Evolutionary conservation across 2,888 invertebrate species (phyloP).

Genomic region (Agrenia bidenticulata): DNA sequence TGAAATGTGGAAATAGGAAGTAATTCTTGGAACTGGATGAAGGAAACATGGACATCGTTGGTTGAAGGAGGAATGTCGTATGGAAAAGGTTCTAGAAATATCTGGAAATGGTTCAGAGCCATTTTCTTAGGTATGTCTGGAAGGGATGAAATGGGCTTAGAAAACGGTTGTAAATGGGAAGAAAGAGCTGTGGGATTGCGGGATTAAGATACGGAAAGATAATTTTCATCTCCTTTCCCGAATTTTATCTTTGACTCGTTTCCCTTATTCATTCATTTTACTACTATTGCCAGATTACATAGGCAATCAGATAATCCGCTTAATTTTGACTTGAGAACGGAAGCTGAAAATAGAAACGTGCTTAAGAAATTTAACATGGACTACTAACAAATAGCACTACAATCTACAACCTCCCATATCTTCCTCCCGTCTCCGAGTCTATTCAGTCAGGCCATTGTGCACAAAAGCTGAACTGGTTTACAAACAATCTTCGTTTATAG

Average conservation of each 20-base stretch:
- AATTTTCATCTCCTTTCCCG: slow-evolving; percentile 9
- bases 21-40: no score
- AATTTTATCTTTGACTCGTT: not conserved
- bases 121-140: no score
- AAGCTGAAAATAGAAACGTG: not conserved
- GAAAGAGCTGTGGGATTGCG: not conserved
- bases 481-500: no score
- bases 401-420: not conserved
- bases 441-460: no score
- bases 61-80: no score
- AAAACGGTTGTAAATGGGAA: slow-evolving; percentile 1
- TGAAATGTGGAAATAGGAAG: no score
- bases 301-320: slow-evolving; percentile 19
- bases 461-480: no score
- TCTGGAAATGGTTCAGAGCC: no score
- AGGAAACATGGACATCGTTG: no score
- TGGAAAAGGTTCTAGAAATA: no score
- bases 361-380: not conserved
- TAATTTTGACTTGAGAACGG: slow-evolving; percentile 13
- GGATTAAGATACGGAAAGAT: slow-evolving; percentile 20
- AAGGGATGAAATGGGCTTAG: not conserved
- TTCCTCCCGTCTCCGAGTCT: no score
- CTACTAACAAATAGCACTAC: not conserved
- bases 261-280: not conserved
- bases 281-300: not conserved